Conservation (phyloP, 2,113 vertebrate species). For the Oreotrochilus melanogaster region DNA sequence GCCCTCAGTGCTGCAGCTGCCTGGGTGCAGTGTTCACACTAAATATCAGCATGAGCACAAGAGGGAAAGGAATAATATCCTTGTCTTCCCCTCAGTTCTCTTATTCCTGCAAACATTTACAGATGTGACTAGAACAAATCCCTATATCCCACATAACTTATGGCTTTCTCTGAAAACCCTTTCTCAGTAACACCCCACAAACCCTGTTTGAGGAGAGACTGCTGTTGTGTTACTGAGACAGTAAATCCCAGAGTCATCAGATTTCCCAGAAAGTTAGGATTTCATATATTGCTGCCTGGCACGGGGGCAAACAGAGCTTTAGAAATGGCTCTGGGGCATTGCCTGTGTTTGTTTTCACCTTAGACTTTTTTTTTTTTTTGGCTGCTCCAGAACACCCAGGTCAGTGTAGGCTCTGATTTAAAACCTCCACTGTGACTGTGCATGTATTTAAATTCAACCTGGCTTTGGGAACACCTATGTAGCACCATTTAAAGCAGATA, state of each 20-base stretch:
- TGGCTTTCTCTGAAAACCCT: not conserved
- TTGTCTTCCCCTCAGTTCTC: not conserved
- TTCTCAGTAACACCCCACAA: not conserved
- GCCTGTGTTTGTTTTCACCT: not conserved
- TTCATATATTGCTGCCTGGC: not conserved
- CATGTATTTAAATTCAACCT: not conserved
- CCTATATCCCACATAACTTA: not conserved
- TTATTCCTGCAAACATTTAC: slow-evolving; percentile 9
- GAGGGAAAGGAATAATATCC: not conserved
- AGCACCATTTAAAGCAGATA: not conserved
- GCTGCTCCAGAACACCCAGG: not conserved
- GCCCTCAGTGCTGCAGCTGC: not conserved
- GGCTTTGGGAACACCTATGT: not conserved
- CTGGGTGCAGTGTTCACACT: not conserved
- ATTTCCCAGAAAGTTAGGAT: not conserved
- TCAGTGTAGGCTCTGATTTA: not conserved
- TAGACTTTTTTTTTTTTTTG: not conserved
- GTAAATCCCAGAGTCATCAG: not conserved
- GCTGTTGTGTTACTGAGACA: not conserved
- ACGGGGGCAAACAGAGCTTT: not conserved
- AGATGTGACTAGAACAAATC: not conserved
- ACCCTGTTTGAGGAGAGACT: not conserved
- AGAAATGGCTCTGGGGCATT: not conserved
- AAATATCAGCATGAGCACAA: not conserved
- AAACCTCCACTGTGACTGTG: not conserved